Conservation (phyloP, 1,140 invertebrate genomes). For the Nomia melanderi region DNA sequence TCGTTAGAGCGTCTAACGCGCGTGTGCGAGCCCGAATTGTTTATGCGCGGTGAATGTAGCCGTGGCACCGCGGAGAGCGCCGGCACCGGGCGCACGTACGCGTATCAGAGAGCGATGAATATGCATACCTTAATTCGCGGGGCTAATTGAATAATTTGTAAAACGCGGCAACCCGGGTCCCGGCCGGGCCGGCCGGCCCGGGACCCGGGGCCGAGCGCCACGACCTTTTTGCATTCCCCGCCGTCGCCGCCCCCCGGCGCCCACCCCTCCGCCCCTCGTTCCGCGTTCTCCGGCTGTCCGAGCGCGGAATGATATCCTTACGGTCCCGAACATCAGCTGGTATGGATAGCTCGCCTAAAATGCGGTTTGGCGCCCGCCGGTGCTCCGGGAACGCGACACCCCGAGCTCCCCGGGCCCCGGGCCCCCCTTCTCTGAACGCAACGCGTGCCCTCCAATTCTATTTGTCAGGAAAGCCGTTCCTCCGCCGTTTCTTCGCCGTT, state of each 20-base stretch:
- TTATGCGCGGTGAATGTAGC: constrained; percentile 70
- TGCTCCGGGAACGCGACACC: constrained; percentile 49
- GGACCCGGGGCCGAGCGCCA: constrained; percentile 30
- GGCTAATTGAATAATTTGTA: constrained; percentile 82
- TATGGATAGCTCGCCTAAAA: constrained; percentile 67
- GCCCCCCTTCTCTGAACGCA: background rate
- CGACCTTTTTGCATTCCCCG: constrained; percentile 64
- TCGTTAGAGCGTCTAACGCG: constrained; percentile 77
- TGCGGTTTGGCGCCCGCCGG: constrained; percentile 60
- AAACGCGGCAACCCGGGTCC: constrained; percentile 70
- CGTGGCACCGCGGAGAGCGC: constrained; percentile 20
- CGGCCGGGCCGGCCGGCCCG: constrained; percentile 37
- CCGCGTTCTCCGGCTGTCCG: background rate
- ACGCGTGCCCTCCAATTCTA: constrained; percentile 40
- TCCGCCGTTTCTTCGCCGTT: background rate
- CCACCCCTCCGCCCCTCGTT: background rate
- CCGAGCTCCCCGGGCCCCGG: background rate
- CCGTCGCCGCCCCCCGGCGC: no score
- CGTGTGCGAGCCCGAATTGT: constrained; percentile 76
- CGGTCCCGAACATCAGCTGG: constrained; percentile 43
- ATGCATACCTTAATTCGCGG: constrained; percentile 81
- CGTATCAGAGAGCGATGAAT: constrained; percentile 79
- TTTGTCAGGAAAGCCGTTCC: constrained; percentile 34
- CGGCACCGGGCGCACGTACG: constrained; percentile 72
- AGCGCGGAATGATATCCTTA: constrained; percentile 53